These are phyloP conservation scores for Leptonema lineaticorne DNA, from an alignment of 1,140 invertebrate species.

Conservation along the genomic window DNA sequence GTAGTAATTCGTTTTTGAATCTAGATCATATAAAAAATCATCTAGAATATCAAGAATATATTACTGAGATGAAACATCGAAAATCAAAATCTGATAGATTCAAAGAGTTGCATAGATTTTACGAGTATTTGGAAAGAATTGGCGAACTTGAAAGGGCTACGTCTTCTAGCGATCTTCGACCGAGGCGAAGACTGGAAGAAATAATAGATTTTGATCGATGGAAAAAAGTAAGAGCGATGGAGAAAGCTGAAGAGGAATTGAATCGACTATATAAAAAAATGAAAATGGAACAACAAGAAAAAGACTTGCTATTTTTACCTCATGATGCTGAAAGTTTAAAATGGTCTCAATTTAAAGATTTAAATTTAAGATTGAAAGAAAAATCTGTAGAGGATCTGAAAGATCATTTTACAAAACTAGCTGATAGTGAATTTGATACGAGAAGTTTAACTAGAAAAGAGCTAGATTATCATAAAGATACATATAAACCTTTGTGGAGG, in stretches of 20 bases:
- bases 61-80: constrained; percentile 70
- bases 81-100: constrained; percentile 77
- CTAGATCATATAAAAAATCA: constrained; percentile 51
- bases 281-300: constrained; percentile 75
- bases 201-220: constrained; percentile 86
- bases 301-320: constrained; percentile 79
- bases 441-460: constrained; percentile 55
- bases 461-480: constrained; percentile 60
- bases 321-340: constrained; percentile 68
- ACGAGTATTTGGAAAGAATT: constrained; percentile 81
- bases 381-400: constrained; percentile 84
- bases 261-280: constrained; percentile 76
- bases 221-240: constrained; percentile 76
- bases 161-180: constrained; percentile 67
- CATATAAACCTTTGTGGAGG: constrained; percentile 79
- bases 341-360: constrained; percentile 73
- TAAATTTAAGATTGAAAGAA: constrained; percentile 77
- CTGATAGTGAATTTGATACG: constrained; percentile 50
- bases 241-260: constrained; percentile 80
- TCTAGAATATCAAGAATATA: constrained; percentile 69
- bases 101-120: constrained; percentile 82
- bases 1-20: constrained; percentile 53
- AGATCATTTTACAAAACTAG: constrained; percentile 66
- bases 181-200: constrained; percentile 70
- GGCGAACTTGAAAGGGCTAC: constrained; percentile 77